Evolutionary conservation across 2,113 vertebrate genomes (phyloP).

Genomic region (Apodemus sylvaticus): DNA sequence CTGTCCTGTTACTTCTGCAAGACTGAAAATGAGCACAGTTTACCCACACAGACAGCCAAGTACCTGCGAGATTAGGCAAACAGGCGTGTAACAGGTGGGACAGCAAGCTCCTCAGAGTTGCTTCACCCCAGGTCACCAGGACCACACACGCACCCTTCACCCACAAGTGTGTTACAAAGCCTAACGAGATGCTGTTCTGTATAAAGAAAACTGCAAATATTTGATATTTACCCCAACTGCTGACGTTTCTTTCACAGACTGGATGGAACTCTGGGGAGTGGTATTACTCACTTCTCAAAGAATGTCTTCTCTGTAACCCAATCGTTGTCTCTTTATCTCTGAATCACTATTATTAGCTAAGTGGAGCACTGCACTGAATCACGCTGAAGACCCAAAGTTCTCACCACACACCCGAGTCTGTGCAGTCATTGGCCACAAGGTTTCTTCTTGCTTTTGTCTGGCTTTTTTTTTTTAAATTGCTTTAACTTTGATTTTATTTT

Average conservation of each 20-base stretch:
- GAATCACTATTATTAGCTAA: background rate
- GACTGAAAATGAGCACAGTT: background rate
- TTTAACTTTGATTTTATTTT: background rate
- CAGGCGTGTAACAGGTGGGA: background rate
- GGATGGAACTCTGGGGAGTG: background rate
- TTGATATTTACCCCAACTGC: background rate
- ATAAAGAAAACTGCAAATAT: background rate
- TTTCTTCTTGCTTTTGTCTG: slow-evolving; percentile 10
- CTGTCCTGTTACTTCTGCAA: background rate
- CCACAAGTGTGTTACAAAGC: background rate
- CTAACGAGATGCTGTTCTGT: background rate
- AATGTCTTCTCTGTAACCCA: background rate
- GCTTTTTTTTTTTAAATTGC: background rate
- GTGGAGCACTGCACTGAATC: background rate
- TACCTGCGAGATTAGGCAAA: background rate
- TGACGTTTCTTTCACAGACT: background rate
- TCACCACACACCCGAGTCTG: background rate
- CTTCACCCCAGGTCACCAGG: too few relatives aligned
- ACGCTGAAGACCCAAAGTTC: background rate
- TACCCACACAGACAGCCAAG: background rate
- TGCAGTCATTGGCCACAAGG: background rate
- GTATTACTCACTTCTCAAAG: background rate
- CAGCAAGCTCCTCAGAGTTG: background rate
- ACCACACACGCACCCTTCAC: background rate
- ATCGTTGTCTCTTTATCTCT: background rate